Percentiles rank a stretch among this genome's conserved stretches.
Conservation (phyloP, 2,888 invertebrate species). For the Drosophila fungiperda region DNA sequence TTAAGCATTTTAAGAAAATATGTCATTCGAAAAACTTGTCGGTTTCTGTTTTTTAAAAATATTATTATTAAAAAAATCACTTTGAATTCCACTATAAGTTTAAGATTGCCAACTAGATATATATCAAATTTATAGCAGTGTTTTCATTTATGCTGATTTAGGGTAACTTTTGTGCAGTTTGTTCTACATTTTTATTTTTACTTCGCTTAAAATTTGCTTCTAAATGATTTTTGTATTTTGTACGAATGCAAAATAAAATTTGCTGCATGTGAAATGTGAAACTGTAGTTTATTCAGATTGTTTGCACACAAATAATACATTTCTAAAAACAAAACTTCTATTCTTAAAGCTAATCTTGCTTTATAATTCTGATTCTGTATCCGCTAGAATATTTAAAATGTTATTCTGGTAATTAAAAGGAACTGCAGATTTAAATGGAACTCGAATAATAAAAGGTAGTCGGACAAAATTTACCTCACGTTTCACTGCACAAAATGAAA, state of each 20-base stretch:
- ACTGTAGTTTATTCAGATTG: conserved; percentile 32
- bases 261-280: neutral
- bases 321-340: neutral
- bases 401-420: conserved; percentile 59
- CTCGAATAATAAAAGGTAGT: conserved; percentile 10
- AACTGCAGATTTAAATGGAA: conserved; percentile 43
- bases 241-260: neutral
- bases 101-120: neutral
- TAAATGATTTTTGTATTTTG: neutral
- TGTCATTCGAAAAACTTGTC: neutral
- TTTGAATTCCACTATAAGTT: neutral
- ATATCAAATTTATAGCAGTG: neutral
- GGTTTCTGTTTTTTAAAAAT: too few species aligned
- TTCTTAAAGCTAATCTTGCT: neutral
- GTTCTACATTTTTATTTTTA: neutral
- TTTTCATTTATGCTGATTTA: neutral
- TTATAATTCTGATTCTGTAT: neutral
- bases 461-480: conserved; percentile 6
- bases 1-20: neutral
- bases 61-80: neutral
- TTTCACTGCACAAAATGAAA: conserved; percentile 22
- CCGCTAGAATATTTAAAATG: neutral
- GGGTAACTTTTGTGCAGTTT: neutral
- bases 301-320: conserved; percentile 1
- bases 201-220: neutral